These are phyloP conservation scores for Boulengeromyrus knoepffleri DNA, from an alignment of 2,113 vertebrate genomes.

Conservation along the genomic window DNA sequence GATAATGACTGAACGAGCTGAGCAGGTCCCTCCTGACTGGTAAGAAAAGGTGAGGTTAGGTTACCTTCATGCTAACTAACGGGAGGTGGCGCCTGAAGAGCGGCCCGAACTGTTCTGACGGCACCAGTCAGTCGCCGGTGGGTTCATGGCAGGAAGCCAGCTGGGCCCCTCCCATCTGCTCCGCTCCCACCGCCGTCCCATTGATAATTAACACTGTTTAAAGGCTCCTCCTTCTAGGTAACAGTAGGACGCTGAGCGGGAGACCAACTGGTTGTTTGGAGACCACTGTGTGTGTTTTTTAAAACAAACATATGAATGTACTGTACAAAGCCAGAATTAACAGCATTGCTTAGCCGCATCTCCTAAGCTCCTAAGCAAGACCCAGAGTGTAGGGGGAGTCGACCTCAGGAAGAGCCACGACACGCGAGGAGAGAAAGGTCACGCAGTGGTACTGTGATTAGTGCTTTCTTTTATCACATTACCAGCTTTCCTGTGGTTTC, in stretches of 20 bases:
- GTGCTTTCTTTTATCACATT: neutral
- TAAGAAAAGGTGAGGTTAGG: neutral
- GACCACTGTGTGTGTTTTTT: neutral
- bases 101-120: neutral
- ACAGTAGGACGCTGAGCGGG: neutral
- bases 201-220: neutral
- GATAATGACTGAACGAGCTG: neutral
- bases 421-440: neutral
- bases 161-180: neutral
- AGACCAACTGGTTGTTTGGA: neutral
- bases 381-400: neutral
- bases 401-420: neutral
- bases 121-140: neutral
- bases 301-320: neutral
- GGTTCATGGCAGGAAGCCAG: neutral
- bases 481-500: neutral
- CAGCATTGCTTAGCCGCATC: neutral
- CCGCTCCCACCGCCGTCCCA: neutral
- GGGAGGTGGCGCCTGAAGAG: neutral
- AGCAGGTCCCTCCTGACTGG: neutral
- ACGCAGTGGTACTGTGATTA: neutral
- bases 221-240: neutral
- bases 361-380: neutral
- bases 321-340: neutral
- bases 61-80: neutral